Base-by-base conservation (phyloP, 2,113 vertebrate species). In the Cinclus mexicanus region DNA sequence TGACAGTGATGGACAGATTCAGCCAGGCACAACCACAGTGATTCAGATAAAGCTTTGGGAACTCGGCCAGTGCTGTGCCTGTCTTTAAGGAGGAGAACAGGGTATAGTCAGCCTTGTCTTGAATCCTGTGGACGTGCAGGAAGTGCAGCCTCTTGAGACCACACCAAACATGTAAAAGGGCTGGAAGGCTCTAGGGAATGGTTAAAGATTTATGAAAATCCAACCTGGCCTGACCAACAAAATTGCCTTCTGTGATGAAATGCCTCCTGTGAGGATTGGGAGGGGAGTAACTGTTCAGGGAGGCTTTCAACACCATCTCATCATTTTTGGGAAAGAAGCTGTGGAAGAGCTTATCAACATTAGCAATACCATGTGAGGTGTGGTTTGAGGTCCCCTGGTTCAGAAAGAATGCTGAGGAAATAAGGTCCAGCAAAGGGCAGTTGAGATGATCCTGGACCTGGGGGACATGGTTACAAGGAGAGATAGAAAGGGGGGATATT, bases 121-220 rank as follows among this genome's bases (percentile, higher is more conserved):
- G 1, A 68, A 57, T 56, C 19, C 46, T 2, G 0, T 2, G 0
- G 25, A 39, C 49, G 9, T 26, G 33, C 22, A 50, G 56, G 28
- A 65, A 50, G 23, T 25, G 35, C 25, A 67, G 11, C 35, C 24
- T 70, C 29, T 29, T 42, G 25, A 47, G 37, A 59, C 50, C 11
- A 11, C 21, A 79, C 61, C 55, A 83, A 56, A 57, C 3, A 4
- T 13, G 7, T 42, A 47, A 50, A 9, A 59, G 28, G 12, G 31
- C 46, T 39, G 47, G 31, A 79, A 75, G 11, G 14, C 46, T 12
- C 26, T 6, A 17, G 14, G 49, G 35, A 89, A 47, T 31, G 24
- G 24, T 44, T 39, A 65, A 49, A 74, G 46, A 59, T 50, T 61
- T 21, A 42, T 24, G 14, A 83, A 83, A 87, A 25, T 4, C 9